Evolutionary conservation across 2,888 invertebrate genomes (phyloP), one percentile per base, ranked within the genome.

Genomic region (Homarus gammarus): DNA sequence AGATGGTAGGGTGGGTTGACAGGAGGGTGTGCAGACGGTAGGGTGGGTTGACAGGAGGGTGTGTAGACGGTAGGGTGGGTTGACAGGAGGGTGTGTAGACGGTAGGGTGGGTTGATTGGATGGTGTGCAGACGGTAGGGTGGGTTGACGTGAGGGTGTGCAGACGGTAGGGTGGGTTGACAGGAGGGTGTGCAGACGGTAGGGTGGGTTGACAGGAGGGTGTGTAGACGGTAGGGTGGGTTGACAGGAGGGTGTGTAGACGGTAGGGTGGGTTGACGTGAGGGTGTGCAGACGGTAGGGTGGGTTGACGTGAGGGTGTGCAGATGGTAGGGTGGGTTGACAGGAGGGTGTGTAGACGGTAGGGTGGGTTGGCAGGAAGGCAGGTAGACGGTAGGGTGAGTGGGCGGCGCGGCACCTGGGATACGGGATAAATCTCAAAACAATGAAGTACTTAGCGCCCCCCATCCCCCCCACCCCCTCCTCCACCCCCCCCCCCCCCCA

Each of bases 371-470:
- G 22, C n/a, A n/a, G n/a, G n/a, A n/a, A n/a, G n/a, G n/a, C n/a
- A n/a, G n/a, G n/a, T n/a, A n/a, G n/a, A n/a, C n/a, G n/a, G n/a
- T n/a, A 56, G 56, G 56, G 18, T 18, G 8, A 8, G 18, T 15
- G 56, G 18, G 22, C 56, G 18, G 12, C 22, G 22, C 22, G 56
- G 56, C 56, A 56, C 18, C 18, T 56, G 18, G 56, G 56, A 56
- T 56, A 22, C 22, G 56, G 56, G 56, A 56, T 56, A 56, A 56
- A 56, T 56, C 56, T 56, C 56, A 56, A 56, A 56, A 56, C 56
- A 56, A 56, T 56, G 56, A 56, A 22, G 56, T 56, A 56, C 56
- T 56, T 56, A 15, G 56, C 22, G 44, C 10, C 5, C 10, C 44
- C 44, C n/a, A n/a, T n/a, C 44, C 10, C 44, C 10, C 44, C 8